Evolutionary conservation across 2,888 invertebrate species (phyloP).

Genomic region (Cetonia aurata): DNA sequence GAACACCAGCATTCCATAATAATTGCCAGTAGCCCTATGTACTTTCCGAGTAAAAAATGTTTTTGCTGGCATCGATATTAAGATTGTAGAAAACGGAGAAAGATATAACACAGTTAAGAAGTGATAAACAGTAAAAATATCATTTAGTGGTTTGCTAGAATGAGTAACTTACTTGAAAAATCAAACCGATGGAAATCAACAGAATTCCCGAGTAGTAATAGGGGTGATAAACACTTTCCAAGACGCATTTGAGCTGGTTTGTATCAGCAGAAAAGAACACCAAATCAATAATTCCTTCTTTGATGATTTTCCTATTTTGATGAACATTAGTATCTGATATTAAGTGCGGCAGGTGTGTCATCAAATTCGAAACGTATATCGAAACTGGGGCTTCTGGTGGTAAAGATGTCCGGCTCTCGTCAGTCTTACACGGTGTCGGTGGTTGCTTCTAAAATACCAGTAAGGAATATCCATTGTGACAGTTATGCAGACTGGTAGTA

Average conservation of each 20-base stretch:
- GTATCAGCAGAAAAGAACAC: slow-evolving; percentile 91
- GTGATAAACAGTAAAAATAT: too few species aligned
- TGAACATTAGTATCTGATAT: slow-evolving; percentile 86
- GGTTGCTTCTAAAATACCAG: slow-evolving; percentile 5
- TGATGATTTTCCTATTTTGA: slow-evolving; percentile 90
- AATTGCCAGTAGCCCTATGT: too few species aligned
- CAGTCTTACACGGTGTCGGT: not conserved
- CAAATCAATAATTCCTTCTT: slow-evolving; percentile 94
- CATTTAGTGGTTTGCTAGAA: too few species aligned
- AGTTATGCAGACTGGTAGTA: too few species aligned
- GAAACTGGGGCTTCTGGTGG: not conserved
- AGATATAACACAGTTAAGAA: too few species aligned
- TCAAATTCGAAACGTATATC: slow-evolving; percentile 24
- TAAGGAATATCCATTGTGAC: too few species aligned
- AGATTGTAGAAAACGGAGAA: too few species aligned
- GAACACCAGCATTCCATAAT: too few species aligned
- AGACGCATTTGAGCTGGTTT: slow-evolving; percentile 87
- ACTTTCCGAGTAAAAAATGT: too few species aligned
- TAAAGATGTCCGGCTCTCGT: too few species aligned
- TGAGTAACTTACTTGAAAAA: slow-evolving; percentile 76
- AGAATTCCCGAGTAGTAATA: slow-evolving; percentile 82
- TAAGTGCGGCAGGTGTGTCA: slow-evolving; percentile 46
- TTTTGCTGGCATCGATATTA: too few species aligned
- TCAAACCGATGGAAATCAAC: slow-evolving; percentile 81
- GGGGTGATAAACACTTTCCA: slow-evolving; percentile 78